Conservation (phyloP, 2,888 invertebrate genomes). For the Ochropleura plecta region DNA sequence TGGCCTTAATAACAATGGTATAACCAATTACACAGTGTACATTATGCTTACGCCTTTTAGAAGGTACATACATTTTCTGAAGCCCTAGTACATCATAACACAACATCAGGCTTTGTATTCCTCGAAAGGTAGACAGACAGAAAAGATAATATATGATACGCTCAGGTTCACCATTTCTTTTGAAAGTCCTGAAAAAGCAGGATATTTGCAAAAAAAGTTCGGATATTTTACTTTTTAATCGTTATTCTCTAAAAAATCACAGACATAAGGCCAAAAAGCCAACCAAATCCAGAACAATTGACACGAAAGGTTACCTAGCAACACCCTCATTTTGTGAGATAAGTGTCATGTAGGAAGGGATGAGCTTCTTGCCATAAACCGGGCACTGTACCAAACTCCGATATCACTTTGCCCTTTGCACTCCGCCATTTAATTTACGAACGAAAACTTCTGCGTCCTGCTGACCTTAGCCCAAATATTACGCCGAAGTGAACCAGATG, state of each 20-base stretch:
- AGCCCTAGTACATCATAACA: not conserved
- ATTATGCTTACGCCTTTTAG: not conserved
- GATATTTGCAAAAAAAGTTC: too few species aligned
- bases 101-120: not conserved
- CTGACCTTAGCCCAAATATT: slow-evolving; percentile 35
- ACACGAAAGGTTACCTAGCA: too few species aligned
- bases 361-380: not conserved
- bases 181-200: too few species aligned
- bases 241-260: too few species aligned
- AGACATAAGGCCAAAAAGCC: too few species aligned
- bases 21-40: slow-evolving; percentile 13
- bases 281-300: too few species aligned
- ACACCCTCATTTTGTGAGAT: not conserved
- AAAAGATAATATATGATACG: not conserved
- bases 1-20: slow-evolving; percentile 16
- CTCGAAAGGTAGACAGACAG: not conserved
- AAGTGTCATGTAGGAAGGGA: too few species aligned
- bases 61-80: not conserved
- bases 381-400: not conserved
- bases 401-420: slow-evolving; percentile 14
- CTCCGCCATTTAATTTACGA: slow-evolving; percentile 7
- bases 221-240: too few species aligned
- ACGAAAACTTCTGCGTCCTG: slow-evolving; percentile 24
- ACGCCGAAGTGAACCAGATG: slow-evolving; percentile 15
- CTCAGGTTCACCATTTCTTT: too few species aligned